A percentile compares a stretch with the other conserved stretches of the same genome.
Conservation (phyloP, 2,113 vertebrate species). For the Peromyscus maniculatus region DNA sequence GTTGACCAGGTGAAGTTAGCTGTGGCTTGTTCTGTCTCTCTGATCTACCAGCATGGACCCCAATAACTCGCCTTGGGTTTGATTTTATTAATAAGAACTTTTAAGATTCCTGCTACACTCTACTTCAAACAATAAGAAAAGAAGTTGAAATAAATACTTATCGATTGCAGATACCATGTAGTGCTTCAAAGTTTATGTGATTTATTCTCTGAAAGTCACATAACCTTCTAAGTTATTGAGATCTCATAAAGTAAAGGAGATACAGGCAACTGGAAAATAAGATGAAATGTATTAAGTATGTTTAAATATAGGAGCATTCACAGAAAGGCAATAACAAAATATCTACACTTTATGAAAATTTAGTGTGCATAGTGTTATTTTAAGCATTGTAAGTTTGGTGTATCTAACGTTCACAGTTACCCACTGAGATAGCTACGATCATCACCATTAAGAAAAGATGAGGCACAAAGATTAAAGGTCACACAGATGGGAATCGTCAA, state of each 20-base stretch:
- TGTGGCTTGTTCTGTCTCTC: too few relatives aligned
- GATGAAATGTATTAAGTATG: neutral
- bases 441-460: neutral
- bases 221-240: neutral
- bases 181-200: neutral
- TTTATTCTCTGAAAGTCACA: neutral
- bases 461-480: conserved; percentile 3
- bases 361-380: neutral
- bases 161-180: neutral
- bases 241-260: neutral
- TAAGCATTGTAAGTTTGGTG: neutral
- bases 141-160: conserved; percentile 25
- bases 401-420: neutral
- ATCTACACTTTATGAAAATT: neutral
- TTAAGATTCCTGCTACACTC: too few relatives aligned
- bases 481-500: neutral
- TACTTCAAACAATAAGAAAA: conserved; percentile 19
- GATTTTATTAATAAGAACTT: too few relatives aligned
- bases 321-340: neutral
- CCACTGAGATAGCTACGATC: neutral
- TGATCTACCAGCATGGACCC: too few relatives aligned
- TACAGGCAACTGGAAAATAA: conserved; percentile 3
- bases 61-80: too few relatives aligned
- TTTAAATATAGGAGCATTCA: neutral
- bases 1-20: too few relatives aligned